Percentiles rank a stretch among this genome's conserved stretches.
phyloP scores from a whole-genome alignment of 53 echinoderm and acorn worm genomes.

The Stichopus horrens region DNA sequence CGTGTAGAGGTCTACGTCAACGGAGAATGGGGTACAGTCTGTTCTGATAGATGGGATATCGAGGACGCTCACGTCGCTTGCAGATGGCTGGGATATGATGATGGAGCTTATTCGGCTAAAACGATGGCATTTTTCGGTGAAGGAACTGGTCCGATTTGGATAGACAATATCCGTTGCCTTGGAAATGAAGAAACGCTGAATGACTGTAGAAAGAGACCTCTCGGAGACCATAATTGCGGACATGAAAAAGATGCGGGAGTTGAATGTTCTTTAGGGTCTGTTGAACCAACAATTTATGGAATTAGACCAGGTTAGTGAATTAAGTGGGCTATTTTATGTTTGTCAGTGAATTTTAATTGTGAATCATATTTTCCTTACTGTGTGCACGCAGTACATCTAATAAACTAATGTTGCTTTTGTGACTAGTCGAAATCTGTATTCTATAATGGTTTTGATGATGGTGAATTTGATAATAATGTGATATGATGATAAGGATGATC shows the following conservation, averaged over 20 bases:
- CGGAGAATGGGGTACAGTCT: background rate
- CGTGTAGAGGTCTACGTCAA: constrained; percentile 2
- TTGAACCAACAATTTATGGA: constrained; percentile 9
- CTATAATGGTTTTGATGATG: too few relatives aligned
- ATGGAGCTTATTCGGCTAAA: background rate
- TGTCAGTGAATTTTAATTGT: too few relatives aligned
- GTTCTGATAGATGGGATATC: constrained; percentile 1
- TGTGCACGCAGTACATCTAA: too few relatives aligned
- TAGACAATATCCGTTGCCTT: background rate
- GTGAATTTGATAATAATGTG: too few relatives aligned
- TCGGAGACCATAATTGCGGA: background rate
- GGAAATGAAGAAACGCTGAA: background rate
- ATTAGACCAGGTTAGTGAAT: constrained; percentile 3
- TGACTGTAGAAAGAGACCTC: background rate
- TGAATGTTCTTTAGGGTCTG: constrained; percentile 2
- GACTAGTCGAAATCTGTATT: too few relatives aligned
- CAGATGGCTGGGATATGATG: background rate
- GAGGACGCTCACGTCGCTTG: background rate
- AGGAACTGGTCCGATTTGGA: background rate
- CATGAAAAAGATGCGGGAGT: constrained; percentile 56
- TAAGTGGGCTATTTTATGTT: too few relatives aligned
- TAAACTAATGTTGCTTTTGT: too few relatives aligned
- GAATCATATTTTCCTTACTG: too few relatives aligned
- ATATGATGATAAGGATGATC: too few relatives aligned
- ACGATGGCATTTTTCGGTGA: background rate